Percentiles rank a stretch among this genome's conserved stretches.
These are phyloP conservation scores for Enoplosus armatus DNA, from an alignment of 2,797 vertebrate genomes.

Conservation along the genomic window DNA sequence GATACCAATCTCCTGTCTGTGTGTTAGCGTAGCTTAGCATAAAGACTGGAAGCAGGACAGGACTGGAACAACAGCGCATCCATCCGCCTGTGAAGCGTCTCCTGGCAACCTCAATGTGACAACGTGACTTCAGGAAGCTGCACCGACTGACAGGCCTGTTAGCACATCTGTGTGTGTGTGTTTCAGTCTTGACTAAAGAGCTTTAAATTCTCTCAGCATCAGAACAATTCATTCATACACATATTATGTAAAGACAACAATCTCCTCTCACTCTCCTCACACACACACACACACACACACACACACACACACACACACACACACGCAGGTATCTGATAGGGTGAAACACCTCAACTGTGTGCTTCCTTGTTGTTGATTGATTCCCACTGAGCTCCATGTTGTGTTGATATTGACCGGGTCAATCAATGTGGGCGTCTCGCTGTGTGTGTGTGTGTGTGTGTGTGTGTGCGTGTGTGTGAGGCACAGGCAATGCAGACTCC, in stretches of 20 bases:
- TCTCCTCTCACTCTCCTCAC: background rate
- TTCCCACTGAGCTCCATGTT: conserved; percentile 50
- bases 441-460: conserved; percentile 8
- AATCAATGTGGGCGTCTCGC: conserved; percentile 28
- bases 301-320: conserved; percentile 9
- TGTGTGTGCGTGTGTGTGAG: background rate
- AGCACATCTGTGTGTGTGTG: background rate
- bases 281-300: background rate
- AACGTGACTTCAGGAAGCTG: background rate
- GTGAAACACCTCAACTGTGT: conserved; percentile 25
- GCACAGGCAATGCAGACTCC: background rate
- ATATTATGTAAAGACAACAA: background rate
- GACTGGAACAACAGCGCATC: background rate
- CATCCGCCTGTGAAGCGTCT: background rate
- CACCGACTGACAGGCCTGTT: background rate
- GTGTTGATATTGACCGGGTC: conserved; percentile 50
- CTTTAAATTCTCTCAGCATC: background rate
- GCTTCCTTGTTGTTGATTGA: conserved; percentile 44
- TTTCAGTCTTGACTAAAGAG: too few relatives aligned
- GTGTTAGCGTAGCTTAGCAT: background rate
- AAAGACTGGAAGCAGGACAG: background rate
- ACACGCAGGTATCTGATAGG: background rate
- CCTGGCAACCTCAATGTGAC: too few relatives aligned
- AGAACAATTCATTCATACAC: too few relatives aligned
- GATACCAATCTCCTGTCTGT: background rate